Base-by-base conservation (phyloP, 1,140 invertebrate species). In the Cydia splendana region DNA sequence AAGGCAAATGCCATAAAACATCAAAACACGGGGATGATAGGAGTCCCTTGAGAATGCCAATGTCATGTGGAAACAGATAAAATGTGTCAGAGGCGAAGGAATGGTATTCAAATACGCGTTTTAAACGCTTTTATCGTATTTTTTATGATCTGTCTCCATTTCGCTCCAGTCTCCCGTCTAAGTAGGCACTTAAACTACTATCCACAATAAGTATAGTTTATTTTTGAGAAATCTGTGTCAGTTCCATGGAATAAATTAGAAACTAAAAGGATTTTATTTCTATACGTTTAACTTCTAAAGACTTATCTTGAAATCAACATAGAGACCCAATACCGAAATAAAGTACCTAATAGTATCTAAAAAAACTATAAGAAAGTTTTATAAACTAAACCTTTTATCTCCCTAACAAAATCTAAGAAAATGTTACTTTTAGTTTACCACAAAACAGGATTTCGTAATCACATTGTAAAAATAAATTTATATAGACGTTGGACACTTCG, bases 401-500 rank as follows among this genome's bases (percentile, higher is more conserved):
- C n/a, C 53, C n/a, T 57, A 13, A 51, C 48, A 51, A 18, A 18
- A 1, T 18, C 15, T 9, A 57, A 57, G 53, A 57, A 57, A 57
- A 57, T 7, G n/a, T n/a, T 57, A 57, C n/a, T 18, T 57, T 57
- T 18, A 20, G 57, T 62, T 53, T 62, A 62, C 57, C 57, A 24
- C 57, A 62, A 24, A 62, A 62, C 20, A 62, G 57, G 10, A 62
- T 42, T 10, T 38, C 67, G 65, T 69, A 69, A 69, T 71, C 34
- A 71, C 67, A 38, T 71, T 71, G 6, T 9, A n/a, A 42, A 42
- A 71, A 71, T n/a, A 18, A 71, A 34, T 42, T 69, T 69, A 71
- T 42, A 18, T 71, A 45, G 34, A 45, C 67, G 57, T 62, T n/a
- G 18, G 18, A 12, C 57, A 38, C 67, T 38, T 42, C 34, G 38